Base-by-base conservation (phyloP, 2,888 invertebrate genomes). In the Schizaphis graminum region DNA sequence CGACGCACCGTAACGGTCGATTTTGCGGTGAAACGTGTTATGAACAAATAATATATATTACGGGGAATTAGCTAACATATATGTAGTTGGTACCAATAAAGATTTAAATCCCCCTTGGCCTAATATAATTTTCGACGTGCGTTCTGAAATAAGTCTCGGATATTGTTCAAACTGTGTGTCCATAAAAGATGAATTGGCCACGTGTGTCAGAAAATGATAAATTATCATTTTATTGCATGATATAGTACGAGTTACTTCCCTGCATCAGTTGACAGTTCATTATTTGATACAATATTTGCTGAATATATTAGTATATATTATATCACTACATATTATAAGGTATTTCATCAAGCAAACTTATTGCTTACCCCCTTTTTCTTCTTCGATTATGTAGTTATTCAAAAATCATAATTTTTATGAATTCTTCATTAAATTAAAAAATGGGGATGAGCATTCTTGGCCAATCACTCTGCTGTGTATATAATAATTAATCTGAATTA, bases 21-120 rank as follows among this genome's bases (percentile, higher is more conserved):
- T 90, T 67, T 89, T 90, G 26, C 24, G n/a, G n/a, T 24, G 7
- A 49, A 90, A 35, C 24, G 67, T 90, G 49, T 90, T 49, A n/a
- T 35, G 49, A 90, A 90, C 47, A 61, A 35, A 89, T 44, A 53
- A 16, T 57, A 77, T 77, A 77, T 35, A 35, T 21, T 77, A 77
- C 77, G 21, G 35, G 35, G 35, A 77, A 77, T 77, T 35, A 24
- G 1, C 77, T 35, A 41, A 49, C 49, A 5, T 53, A 53, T 21
- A 53, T 53, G 21, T 77, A 67, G 67, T 16, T n/a, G 67, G n/a
- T n/a, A 67, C n/a, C 16, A 21, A 28, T 11, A 35, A 35, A 7
- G 77, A 77, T 35, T 77, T 35, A 35, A 77, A 77, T 77, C 77
- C 21, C 21, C n/a, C 21, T 77, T 24, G 11, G 35, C 21, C 11